These are phyloP conservation scores for Geotria australis DNA, from an alignment of 2,797 vertebrate species.

Conservation along the genomic window DNA sequence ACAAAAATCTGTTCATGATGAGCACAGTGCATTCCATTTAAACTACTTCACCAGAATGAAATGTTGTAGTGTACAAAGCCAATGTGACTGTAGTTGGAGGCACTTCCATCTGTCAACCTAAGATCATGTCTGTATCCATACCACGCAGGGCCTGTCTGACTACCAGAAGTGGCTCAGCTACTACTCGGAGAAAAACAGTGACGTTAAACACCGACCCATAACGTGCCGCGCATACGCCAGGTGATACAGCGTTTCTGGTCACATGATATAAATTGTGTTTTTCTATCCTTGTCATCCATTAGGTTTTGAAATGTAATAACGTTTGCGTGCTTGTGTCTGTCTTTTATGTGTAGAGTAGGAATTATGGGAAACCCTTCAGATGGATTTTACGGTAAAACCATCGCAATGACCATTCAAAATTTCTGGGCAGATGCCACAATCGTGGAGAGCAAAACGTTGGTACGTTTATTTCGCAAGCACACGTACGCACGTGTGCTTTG, in stretches of 20 bases:
- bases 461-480: conserved; percentile 5
- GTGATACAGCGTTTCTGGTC: conserved; percentile 5
- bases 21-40: no score
- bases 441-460: conserved; percentile 26
- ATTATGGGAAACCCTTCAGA: conserved; percentile 43
- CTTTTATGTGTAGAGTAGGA: conserved; percentile 15
- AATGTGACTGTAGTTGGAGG: no score
- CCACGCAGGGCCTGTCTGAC: conserved; percentile 21
- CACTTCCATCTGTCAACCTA: no score
- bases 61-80: no score
- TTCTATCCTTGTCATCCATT: not conserved
- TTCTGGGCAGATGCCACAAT: conserved; percentile 44
- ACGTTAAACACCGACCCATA: conserved; percentile 13
- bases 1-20: no score
- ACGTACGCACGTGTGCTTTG: no score
- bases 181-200: conserved; percentile 22
- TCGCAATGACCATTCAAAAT: conserved; percentile 34
- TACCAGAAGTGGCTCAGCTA: conserved; percentile 38
- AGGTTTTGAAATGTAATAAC: not conserved
- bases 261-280: not conserved
- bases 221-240: conserved; percentile 22
- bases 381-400: conserved; percentile 39
- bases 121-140: no score
- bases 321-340: not conserved
- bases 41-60: no score